A percentile compares a stretch with the other conserved stretches of the same genome.
These are phyloP conservation scores for Pseudochirops corinnae DNA, from an alignment of 2,797 vertebrate species.

Conservation along the genomic window DNA sequence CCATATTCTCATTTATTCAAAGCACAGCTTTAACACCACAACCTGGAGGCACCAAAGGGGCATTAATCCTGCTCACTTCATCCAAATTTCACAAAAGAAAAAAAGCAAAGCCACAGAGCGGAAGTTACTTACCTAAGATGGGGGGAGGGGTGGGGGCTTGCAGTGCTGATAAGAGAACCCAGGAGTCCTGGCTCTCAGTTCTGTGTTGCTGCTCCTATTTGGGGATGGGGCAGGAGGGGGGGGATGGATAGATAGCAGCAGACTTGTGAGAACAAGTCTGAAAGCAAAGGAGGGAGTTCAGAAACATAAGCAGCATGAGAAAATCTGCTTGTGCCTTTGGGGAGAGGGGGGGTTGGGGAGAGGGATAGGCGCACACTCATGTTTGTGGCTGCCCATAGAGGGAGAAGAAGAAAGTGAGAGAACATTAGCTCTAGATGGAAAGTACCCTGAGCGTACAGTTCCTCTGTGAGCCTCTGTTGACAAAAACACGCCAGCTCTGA, in stretches of 20 bases:
- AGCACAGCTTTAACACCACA: slow-evolving; percentile 51
- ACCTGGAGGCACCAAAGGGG: slow-evolving; percentile 24
- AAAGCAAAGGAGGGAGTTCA: background rate
- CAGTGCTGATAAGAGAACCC: background rate
- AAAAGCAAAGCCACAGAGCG: background rate
- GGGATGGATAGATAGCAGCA: background rate
- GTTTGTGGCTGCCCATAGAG: background rate
- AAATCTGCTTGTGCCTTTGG: background rate
- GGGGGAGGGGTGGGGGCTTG: background rate
- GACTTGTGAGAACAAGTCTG: background rate
- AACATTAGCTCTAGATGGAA: slow-evolving; percentile 10
- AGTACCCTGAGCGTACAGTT: background rate
- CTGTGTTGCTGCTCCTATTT: background rate
- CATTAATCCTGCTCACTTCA: slow-evolving; percentile 5
- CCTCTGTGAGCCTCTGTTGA: background rate
- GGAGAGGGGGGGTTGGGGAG: background rate
- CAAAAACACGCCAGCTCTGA: background rate
- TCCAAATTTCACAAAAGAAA: slow-evolving; percentile 13
- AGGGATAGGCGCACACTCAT: background rate
- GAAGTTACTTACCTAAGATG: background rate
- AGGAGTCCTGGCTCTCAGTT: background rate
- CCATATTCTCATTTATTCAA: slow-evolving; percentile 52
- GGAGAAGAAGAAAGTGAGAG: slow-evolving; percentile 12
- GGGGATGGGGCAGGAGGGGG: background rate
- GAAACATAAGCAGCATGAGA: background rate